Evolutionary conservation across 2,888 invertebrate species (phyloP).

Genomic region (Masnerella sp.): DNA sequence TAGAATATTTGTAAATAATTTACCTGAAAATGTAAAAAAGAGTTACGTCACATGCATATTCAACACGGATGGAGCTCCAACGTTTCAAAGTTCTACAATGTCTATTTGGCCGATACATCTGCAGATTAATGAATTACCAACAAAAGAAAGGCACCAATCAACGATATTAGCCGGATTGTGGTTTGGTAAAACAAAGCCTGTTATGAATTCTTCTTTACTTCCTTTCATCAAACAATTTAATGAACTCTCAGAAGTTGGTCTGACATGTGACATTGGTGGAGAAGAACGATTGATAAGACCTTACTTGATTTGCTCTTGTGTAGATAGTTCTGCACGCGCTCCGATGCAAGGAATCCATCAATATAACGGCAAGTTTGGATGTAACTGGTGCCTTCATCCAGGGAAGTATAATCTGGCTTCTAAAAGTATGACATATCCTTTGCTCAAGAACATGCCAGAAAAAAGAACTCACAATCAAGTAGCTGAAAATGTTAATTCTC

Average conservation of each 20-base stretch:
- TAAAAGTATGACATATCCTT: conserved; percentile 10
- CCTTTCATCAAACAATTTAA: conserved; percentile 33
- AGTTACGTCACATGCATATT: conserved; percentile 13
- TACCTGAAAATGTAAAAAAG: conserved; percentile 1
- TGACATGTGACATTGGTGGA: conserved; percentile 18
- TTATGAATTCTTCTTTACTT: conserved; percentile 24
- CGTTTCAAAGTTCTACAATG: not conserved
- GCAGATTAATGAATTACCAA: conserved; percentile 19
- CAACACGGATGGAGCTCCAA: conserved; percentile 19
- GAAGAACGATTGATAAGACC: conserved; percentile 20
- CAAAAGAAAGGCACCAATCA: conserved; percentile 1
- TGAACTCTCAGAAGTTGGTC: conserved; percentile 13
- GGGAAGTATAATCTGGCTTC: conserved; percentile 3
- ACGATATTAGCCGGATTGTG: conserved; percentile 29
- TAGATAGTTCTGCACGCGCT: conserved; percentile 22
- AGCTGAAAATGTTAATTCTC: not conserved
- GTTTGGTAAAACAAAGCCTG: conserved; percentile 36
- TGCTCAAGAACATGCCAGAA: not conserved
- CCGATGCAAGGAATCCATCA: conserved; percentile 10
- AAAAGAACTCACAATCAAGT: not conserved
- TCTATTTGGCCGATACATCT: conserved; percentile 28
- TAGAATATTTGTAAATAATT: conserved; percentile 2
- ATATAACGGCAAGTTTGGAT: conserved; percentile 11
- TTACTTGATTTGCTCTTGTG: conserved; percentile 18
- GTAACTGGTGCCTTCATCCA: conserved; percentile 22